phyloP scores from a whole-genome alignment of 2,888 invertebrate species.

The Peribatodes rhomboidaria region DNA sequence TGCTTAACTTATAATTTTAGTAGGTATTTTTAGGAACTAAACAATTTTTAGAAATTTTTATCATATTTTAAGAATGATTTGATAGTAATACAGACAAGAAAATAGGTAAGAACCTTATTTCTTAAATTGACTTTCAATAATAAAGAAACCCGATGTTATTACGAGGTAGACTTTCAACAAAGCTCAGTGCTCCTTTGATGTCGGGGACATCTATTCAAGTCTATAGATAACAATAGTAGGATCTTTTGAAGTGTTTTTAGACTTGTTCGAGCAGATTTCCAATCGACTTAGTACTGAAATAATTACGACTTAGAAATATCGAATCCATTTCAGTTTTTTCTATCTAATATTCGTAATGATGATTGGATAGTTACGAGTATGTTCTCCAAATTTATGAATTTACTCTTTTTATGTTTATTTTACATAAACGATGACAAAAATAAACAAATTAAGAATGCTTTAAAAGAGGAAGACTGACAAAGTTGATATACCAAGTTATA shows the following conservation, averaged over 20 bases:
- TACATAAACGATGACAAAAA: too few species aligned
- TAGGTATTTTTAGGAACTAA: too few species aligned
- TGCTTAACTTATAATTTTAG: not conserved
- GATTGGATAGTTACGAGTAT: not conserved
- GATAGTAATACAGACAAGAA: too few species aligned
- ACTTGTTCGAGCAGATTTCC: constrained; percentile 57
- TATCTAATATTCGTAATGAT: not conserved
- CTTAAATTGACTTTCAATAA: constrained; percentile 48
- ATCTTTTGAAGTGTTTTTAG: constrained; percentile 63
- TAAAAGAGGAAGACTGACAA: too few species aligned
- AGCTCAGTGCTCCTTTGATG: constrained; percentile 63
- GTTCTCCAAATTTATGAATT: not conserved
- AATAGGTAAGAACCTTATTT: constrained; percentile 18
- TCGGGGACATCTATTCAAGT: constrained; percentile 61
- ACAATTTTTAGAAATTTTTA: too few species aligned
- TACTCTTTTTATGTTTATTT: not conserved
- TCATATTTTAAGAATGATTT: too few species aligned
- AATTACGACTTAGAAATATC: constrained; percentile 31
- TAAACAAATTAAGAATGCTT: too few species aligned
- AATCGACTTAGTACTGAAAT: constrained; percentile 50
- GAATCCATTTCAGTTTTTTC: not conserved
- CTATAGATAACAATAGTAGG: constrained; percentile 60
- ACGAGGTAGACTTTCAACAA: constrained; percentile 58
- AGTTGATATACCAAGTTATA: too few species aligned
- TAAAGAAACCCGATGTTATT: constrained; percentile 64